Evolutionary conservation across 2,113 vertebrate species (phyloP).

Genomic region (Chamaetylas fuelleborni): DNA sequence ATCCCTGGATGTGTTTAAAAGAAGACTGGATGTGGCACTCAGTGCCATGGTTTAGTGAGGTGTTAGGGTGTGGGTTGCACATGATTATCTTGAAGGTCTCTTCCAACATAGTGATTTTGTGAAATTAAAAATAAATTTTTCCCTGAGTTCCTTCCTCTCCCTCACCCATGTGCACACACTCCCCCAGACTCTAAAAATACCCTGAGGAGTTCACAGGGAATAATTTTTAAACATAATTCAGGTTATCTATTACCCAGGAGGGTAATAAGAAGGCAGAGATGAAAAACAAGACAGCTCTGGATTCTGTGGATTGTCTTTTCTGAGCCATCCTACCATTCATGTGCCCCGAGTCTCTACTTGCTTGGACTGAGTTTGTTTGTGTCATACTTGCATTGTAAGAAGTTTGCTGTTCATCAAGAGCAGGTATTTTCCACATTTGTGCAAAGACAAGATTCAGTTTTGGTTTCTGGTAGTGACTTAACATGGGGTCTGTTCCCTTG

Average conservation of each 20-base stretch:
- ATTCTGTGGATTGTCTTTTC: background rate
- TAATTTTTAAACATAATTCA: background rate
- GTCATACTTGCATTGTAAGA: background rate
- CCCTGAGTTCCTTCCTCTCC: background rate
- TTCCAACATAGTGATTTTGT: background rate
- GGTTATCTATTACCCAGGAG: background rate
- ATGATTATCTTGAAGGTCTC: background rate
- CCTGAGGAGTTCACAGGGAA: background rate
- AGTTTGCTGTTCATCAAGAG: background rate
- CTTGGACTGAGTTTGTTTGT: background rate
- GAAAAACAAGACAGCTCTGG: background rate
- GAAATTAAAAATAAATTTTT: background rate
- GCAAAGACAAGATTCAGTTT: background rate
- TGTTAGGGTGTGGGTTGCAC: background rate
- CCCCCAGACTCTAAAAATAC: background rate
- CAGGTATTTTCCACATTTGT: background rate
- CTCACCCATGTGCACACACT: background rate
- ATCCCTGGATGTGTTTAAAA: background rate
- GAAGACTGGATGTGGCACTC: background rate
- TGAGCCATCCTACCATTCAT: accelerated
- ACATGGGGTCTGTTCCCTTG: background rate
- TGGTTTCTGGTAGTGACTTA: background rate
- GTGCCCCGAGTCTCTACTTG: accelerated
- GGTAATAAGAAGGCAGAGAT: background rate
- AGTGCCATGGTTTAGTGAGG: background rate